Base-by-base conservation (phyloP, 1,140 invertebrate species). In the Drosophila nikananu region DNA sequence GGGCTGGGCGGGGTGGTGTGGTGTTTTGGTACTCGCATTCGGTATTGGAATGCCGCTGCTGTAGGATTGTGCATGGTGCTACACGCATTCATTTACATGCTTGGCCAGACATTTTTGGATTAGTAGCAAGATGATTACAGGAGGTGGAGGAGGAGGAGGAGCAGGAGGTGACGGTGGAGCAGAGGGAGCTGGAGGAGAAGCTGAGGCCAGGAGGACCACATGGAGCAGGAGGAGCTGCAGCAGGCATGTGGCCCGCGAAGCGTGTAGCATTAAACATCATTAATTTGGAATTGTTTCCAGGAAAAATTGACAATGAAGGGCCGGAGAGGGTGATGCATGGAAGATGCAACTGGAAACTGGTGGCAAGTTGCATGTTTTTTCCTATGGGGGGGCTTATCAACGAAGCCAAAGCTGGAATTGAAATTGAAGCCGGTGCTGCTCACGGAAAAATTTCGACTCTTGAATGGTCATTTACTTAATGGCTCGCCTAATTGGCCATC, bases 391-490 rank as follows among this genome's bases (percentile, higher is more conserved):
- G 13, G 19, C 59, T 67, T 67, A 67, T 67, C 64, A 48, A 21
- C 13, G 30, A 13, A 37, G 32, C 52, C 17, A 15, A 5, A 39
- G 17, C 21, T 57, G 8, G 10, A 39, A 49, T 49, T 39, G 54
- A 23, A 57, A 57, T 57, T 39, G 35, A 23, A 52, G 32, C 13
- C 13, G 21, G 21, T 5, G 27, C 15, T 10, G 23, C 19, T 60
- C 63, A 65, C 75, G 44, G 46, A 59, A 66, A 71, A 71, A 59
- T 71, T 76, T 65, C 52, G 30, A 52, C 81, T 60, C 81, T 77
- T 81, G 63, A 86, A 77, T 81, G 81, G 78, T 81, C 77, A 73
- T 86, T 84, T 77, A 52, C 66, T 73, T 81, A 86, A 84, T 86
- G 82, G 74, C 52, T 41, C 66, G 72, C 81, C 44, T 84, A 84